Percentiles rank a stretch among this genome's conserved stretches.
phyloP scores from a whole-genome alignment of 2,797 vertebrate genomes.

The Falco novaeseelandiae region DNA sequence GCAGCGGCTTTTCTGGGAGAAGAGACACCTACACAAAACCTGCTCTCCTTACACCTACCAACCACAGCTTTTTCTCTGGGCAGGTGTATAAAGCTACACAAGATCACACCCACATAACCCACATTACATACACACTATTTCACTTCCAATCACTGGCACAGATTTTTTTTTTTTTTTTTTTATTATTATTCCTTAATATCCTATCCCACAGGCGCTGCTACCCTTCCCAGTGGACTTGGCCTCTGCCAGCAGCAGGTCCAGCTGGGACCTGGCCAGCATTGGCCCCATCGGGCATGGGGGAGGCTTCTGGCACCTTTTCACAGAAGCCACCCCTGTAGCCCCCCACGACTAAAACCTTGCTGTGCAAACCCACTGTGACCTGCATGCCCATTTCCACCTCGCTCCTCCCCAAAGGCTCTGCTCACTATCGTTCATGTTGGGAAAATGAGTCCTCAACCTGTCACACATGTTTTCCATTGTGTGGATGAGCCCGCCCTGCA shows the following conservation, averaged over 20 bases:
- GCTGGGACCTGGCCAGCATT: too few species aligned
- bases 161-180: too few species aligned
- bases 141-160: background rate
- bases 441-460: background rate
- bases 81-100: accelerated
- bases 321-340: too few species aligned
- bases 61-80: accelerated
- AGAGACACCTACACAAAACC: background rate
- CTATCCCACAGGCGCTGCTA: too few species aligned
- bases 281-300: too few species aligned
- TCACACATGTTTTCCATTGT: too few species aligned
- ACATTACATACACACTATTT: accelerated
- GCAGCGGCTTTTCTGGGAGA: background rate
- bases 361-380: too few species aligned
- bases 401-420: background rate
- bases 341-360: too few species aligned
- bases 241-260: too few species aligned
- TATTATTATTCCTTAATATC: too few species aligned
- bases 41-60: background rate
- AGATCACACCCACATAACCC: background rate
- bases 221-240: too few species aligned
- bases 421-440: background rate
- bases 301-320: too few species aligned
- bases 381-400: background rate
- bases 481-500: background rate